phyloP scores from a whole-genome alignment of 2,797 vertebrate species.

The Chlorospingus semifuscus region DNA sequence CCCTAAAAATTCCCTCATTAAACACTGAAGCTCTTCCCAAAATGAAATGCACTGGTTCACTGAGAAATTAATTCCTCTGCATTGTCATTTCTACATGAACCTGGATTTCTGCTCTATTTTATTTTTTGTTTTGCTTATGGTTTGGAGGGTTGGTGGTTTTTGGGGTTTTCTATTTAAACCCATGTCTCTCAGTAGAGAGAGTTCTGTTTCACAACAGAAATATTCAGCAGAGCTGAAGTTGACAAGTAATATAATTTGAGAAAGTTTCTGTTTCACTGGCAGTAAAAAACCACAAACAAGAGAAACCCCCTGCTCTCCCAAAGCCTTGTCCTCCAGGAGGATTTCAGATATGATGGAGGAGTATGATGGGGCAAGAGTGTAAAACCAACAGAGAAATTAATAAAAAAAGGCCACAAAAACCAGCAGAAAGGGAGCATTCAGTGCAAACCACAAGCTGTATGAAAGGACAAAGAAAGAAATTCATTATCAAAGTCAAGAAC shows the following conservation, averaged over 20 bases:
- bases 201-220: background rate
- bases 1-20: background rate
- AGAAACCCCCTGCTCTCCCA: background rate
- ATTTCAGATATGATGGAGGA: background rate
- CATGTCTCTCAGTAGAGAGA: background rate
- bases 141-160: conserved; percentile 14
- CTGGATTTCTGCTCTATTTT: background rate
- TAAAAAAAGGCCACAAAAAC: background rate
- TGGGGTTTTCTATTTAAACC: background rate
- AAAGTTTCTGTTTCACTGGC: background rate
- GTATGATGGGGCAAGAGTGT: background rate
- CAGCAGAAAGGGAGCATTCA: background rate
- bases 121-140: background rate
- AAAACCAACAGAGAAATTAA: background rate
- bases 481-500: conserved; percentile 18
- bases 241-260: background rate
- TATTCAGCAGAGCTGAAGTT: background rate
- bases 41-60: background rate
- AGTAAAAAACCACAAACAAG: background rate
- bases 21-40: background rate
- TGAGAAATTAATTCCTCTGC: accelerated
- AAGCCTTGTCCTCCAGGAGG: background rate
- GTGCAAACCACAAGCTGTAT: background rate
- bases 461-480: background rate
- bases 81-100: background rate